phyloP scores from a whole-genome alignment of 53 echinoderm and acorn worm species.

The Patiria pectinifera region DNA sequence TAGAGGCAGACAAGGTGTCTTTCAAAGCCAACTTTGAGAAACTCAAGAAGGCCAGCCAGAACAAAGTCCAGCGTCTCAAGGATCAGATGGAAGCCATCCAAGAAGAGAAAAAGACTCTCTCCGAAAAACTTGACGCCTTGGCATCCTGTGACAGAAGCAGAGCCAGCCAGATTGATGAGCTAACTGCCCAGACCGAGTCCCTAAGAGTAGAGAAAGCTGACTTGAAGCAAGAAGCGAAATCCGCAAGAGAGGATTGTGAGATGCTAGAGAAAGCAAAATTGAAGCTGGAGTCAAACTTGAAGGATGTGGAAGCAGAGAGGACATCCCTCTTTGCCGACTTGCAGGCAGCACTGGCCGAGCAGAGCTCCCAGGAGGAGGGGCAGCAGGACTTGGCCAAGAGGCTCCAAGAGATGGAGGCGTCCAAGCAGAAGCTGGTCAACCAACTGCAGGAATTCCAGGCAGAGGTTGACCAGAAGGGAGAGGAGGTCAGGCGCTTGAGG shows the following conservation, averaged over 20 bases:
- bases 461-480: slow-evolving; percentile 74
- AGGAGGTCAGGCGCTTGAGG: slow-evolving; percentile 30
- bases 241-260: slow-evolving; percentile 11
- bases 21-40: slow-evolving; percentile 92
- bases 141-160: background rate
- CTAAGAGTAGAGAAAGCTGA: slow-evolving; percentile 26
- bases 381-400: slow-evolving; percentile 55
- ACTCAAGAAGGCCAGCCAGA: slow-evolving; percentile 84
- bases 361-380: slow-evolving; percentile 44
- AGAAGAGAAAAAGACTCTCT: slow-evolving; percentile 38
- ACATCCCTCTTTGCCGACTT: slow-evolving; percentile 74
- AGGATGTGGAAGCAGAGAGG: slow-evolving; percentile 65
- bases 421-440: slow-evolving; percentile 76
- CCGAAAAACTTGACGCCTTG: slow-evolving; percentile 31
- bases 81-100: slow-evolving; percentile 67
- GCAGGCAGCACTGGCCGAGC: slow-evolving; percentile 71
- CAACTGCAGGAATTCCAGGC: slow-evolving; percentile 70
- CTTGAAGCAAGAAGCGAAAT: slow-evolving; percentile 6
- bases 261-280: slow-evolving; percentile 52
- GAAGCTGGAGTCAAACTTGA: slow-evolving; percentile 58
- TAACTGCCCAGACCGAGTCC: slow-evolving; percentile 13
- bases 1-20: slow-evolving; percentile 77
- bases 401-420: slow-evolving; percentile 72
- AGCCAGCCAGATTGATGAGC: slow-evolving; percentile 9
- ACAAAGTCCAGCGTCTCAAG: slow-evolving; percentile 80